phyloP scores from a whole-genome alignment of 2,113 vertebrate genomes.

The Ctenomys sociabilis region DNA sequence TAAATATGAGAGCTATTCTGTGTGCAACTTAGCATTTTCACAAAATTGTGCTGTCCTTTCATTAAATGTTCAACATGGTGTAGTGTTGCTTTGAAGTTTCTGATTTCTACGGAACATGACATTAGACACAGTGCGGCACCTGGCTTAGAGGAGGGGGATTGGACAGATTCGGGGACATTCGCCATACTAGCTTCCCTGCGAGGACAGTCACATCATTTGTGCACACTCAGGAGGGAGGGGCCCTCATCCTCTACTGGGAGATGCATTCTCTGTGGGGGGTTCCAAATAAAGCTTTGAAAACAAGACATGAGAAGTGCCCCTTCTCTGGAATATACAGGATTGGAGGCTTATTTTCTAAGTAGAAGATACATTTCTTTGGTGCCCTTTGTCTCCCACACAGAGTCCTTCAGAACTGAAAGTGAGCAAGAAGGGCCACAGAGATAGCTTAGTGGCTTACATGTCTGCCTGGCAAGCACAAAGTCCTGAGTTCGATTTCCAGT shows the following conservation, averaged over 20 bases:
- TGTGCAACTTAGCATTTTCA: conserved; percentile 24
- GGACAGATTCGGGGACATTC: not conserved
- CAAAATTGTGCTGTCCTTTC: conserved; percentile 39
- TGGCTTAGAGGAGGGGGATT: not conserved
- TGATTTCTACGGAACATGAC: not conserved
- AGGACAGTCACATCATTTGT: not conserved
- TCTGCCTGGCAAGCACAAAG: too few species aligned
- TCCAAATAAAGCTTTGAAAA: not conserved
- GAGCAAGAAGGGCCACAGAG: too few species aligned
- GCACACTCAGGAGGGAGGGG: not conserved
- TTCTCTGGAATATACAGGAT: not conserved
- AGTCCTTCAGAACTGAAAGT: not conserved
- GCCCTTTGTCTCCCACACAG: not conserved
- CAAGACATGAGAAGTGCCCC: not conserved
- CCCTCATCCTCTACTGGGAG: not conserved
- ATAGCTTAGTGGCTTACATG: too few species aligned
- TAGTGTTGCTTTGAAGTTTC: not conserved
- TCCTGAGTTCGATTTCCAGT: too few species aligned
- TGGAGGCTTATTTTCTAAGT: not conserved
- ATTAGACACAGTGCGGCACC: not conserved
- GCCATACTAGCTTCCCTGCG: fast-evolving
- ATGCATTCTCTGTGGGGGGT: not conserved
- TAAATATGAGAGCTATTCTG: conserved; percentile 52
- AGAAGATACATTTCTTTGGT: not conserved
- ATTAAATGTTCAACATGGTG: not conserved